phyloP scores from a whole-genome alignment of 2,888 invertebrate species.

The Pseudococcus jackbeardsleyi region DNA sequence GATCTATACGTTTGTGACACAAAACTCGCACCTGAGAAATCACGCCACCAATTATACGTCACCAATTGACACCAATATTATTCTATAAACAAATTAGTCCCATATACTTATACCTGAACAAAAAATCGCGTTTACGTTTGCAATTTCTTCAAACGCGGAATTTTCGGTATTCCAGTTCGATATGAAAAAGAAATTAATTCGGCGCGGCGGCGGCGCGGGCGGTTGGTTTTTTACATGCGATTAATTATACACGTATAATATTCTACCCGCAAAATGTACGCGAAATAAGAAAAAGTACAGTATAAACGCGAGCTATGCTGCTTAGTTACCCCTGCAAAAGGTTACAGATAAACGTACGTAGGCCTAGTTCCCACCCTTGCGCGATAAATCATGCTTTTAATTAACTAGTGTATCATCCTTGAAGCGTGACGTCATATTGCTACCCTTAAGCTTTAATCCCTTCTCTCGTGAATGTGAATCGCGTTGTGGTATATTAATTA shows the following conservation, averaged over 20 bases:
- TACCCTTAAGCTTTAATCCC: constrained; percentile 63
- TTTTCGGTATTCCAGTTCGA: constrained; percentile 1
- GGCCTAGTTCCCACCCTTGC: constrained; percentile 55
- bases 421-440: constrained; percentile 65
- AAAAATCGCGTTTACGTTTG: not conserved
- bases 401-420: constrained; percentile 65
- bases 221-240: not conserved
- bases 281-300: not conserved
- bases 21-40: not conserved
- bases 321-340: constrained; percentile 46
- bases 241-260: constrained; percentile 15
- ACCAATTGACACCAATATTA: constrained; percentile 26
- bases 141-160: not conserved
- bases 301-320: not conserved
- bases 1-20: not conserved
- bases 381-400: constrained; percentile 62
- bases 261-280: not conserved
- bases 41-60: constrained; percentile 14
- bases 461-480: constrained; percentile 59
- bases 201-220: too few relatives aligned
- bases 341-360: constrained; percentile 22
- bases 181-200: constrained; percentile 24
- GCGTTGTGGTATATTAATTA: constrained; percentile 61
- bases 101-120: not conserved
- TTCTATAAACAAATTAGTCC: constrained; percentile 16